phyloP scores from a whole-genome alignment of 2,888 invertebrate species.

The Sphaerophoria taeniata region DNA sequence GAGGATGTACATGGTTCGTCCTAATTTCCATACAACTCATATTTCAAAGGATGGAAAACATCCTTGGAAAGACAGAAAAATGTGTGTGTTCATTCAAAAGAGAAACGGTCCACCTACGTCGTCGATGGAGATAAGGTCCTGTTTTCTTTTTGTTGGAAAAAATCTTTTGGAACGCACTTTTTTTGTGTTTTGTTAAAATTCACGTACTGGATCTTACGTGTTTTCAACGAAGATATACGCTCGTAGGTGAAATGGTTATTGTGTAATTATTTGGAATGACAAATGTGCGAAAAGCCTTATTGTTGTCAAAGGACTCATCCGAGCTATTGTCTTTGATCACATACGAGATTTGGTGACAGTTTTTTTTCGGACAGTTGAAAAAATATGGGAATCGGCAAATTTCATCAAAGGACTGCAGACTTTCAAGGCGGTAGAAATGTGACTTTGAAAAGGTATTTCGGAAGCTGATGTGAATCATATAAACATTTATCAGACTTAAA shows the following conservation, averaged over 20 bases:
- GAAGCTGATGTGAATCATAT: too few species aligned
- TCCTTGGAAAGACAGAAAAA: constrained; percentile 9
- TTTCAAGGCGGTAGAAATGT: constrained; percentile 27
- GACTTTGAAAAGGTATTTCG: not conserved
- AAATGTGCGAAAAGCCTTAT: constrained; percentile 74
- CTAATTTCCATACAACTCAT: constrained; percentile 39
- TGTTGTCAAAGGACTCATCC: constrained; percentile 66
- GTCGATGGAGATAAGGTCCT: constrained; percentile 48
- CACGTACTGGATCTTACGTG: constrained; percentile 47
- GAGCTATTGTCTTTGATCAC: constrained; percentile 60
- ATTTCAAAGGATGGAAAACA: not conserved
- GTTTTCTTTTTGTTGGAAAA: constrained; percentile 20
- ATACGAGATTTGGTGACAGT: constrained; percentile 47
- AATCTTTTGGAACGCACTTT: constrained; percentile 15
- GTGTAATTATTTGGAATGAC: constrained; percentile 71
- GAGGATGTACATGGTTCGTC: constrained; percentile 49
- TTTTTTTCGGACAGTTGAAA: constrained; percentile 58
- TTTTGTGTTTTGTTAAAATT: constrained; percentile 30
- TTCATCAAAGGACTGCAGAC: constrained; percentile 42
- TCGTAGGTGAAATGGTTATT: constrained; percentile 30
- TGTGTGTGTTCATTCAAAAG: constrained; percentile 37
- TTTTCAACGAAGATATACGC: not conserved
- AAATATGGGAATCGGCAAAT: constrained; percentile 48
- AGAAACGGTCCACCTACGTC: constrained; percentile 59
- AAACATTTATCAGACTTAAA: too few species aligned